Base-by-base conservation (phyloP, 2,888 invertebrate genomes). In the Geophilus truncorum region DNA sequence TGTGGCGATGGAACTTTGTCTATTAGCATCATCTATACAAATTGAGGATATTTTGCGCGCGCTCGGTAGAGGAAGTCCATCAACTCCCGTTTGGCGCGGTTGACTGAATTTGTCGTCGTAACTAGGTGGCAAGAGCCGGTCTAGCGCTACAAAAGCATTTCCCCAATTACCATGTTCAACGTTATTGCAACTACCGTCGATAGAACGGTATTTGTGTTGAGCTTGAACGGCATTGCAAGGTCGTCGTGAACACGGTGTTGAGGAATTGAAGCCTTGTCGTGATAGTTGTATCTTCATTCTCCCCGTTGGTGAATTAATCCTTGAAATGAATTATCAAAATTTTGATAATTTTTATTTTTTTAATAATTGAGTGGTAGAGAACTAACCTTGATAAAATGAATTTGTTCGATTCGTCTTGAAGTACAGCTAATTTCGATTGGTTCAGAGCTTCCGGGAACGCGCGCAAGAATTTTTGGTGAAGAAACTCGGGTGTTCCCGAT, bases 401-500 rank as follows among this genome's bases (percentile, higher is more conserved):
- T 45, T 78, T 78, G 28, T 78, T 78, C 18, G 78, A 45, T 80
- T 80, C 80, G 21, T 80, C 80, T 40, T 80, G 80, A 9, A 80
- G 9, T 12, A 80, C 10, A 1, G 80, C 80, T 10, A 21, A 23
- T 7, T 28, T 15, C 0, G 80, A 45, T 28, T 75, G 70, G 23
- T 70, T 18, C 15, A 80, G 76, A 34, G 80, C 36, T 80, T 80
- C 75, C 18, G 80, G 80, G n/a, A 51, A 51, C 3, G 80, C 30
- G 4, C 25, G 70, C 15, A 80, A 23, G n/a, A 80, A 80, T 7
- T 21, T 34, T 76, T 76, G 75, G 25, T 80, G 80, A 6, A 80
- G 40, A 75, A 34, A 80, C 25, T 70, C 80, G 9, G 80, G 40
- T n/a, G 80, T 75, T 9, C 80, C 80, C 21, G 34, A 18, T 7